These are phyloP conservation scores for Sciaenops ocellatus DNA, from an alignment of 2,797 vertebrate species.

Conservation along the genomic window DNA sequence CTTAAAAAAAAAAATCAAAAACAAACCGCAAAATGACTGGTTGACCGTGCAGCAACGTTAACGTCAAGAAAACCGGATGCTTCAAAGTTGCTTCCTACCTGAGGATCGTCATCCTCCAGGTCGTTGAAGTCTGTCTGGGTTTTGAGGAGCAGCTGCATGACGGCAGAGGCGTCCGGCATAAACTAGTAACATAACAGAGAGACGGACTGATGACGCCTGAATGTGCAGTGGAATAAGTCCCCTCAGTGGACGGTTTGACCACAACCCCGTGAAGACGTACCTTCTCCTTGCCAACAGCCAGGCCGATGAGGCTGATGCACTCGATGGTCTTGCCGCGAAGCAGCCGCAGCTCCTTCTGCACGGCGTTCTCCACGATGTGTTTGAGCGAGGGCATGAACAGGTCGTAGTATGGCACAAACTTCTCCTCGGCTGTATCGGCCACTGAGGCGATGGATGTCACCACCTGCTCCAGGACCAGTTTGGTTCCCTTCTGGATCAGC, in stretches of 20 bases:
- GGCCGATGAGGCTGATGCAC: constrained; percentile 98
- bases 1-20: constrained; percentile 76
- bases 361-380: constrained; percentile 97
- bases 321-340: constrained; percentile 98
- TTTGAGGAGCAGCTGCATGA: constrained; percentile 97
- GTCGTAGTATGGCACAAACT: constrained; percentile 98
- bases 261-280: constrained; percentile 62
- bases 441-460: constrained; percentile 99
- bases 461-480: constrained; percentile 98
- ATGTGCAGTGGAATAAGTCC: fast-evolving
- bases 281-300: constrained; percentile 98
- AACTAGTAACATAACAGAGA: constrained; percentile 82
- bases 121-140: constrained; percentile 98
- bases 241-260: fast-evolving
- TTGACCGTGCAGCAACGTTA: fast-evolving
- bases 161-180: constrained; percentile 98
- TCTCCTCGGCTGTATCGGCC: constrained; percentile 98
- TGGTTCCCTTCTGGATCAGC: constrained; percentile 98
- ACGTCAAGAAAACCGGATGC: fast-evolving
- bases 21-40: neutral
- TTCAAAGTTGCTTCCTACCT: constrained; percentile 77
- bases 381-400: constrained; percentile 98
- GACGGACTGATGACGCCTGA: neutral
- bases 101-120: constrained; percentile 97
- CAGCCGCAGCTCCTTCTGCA: constrained; percentile 97